These are phyloP conservation scores for Orthonyx spaldingii DNA, from an alignment of 2,113 vertebrate genomes.

Conservation along the genomic window DNA sequence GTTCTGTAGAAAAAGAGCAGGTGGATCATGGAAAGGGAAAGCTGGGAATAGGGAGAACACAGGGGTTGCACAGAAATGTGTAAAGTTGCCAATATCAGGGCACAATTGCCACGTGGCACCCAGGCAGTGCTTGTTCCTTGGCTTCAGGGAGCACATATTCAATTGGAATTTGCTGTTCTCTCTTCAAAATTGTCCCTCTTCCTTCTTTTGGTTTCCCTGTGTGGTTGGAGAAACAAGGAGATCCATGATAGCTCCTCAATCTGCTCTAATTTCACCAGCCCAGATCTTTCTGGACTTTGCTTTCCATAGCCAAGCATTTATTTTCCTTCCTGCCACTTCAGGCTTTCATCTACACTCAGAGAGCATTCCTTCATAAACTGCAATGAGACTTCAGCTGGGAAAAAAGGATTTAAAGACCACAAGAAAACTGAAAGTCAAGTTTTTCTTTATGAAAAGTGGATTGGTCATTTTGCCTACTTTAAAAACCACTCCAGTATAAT, in stretches of 20 bases:
- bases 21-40: not conserved
- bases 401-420: not conserved
- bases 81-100: fast-evolving
- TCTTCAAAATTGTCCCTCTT: not conserved
- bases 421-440: not conserved
- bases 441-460: not conserved
- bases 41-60: fast-evolving
- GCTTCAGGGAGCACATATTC: not conserved
- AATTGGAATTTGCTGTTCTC: not conserved
- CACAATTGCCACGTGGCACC: not conserved
- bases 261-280: not conserved
- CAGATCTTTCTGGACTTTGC: not conserved
- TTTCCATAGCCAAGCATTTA: not conserved
- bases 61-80: not conserved
- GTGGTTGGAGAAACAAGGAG: not conserved
- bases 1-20: not conserved
- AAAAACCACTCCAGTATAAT: not conserved
- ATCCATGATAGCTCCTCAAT: not conserved
- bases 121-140: not conserved
- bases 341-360: not conserved
- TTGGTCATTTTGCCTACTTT: not conserved
- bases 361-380: not conserved
- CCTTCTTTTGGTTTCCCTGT: not conserved
- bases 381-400: not conserved
- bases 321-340: not conserved